These are phyloP conservation scores for Apodemus speciosus DNA, from an alignment of 2,113 vertebrate species.

Conservation along the genomic window DNA sequence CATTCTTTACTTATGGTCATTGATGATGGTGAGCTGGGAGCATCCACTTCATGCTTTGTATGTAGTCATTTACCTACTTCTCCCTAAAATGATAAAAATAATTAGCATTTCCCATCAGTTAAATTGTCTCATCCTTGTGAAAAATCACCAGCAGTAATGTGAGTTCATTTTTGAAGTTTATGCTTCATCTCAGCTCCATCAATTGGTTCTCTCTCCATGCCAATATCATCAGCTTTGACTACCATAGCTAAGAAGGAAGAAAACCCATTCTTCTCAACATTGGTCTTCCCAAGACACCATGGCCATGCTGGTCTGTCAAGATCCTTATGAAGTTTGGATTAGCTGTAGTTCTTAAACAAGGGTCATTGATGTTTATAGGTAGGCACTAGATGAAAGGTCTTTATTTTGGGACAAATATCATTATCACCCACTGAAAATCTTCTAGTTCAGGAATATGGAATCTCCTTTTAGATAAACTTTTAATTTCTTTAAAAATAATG, in stretches of 20 bases:
- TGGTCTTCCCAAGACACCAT: not conserved
- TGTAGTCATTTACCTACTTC: not conserved
- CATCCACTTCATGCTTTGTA: too few species aligned
- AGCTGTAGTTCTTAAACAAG: not conserved
- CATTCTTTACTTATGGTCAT: too few species aligned
- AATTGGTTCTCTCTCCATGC: not conserved
- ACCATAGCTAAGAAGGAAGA: not conserved
- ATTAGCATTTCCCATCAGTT: not conserved
- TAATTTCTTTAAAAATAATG: not conserved
- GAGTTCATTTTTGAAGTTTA: not conserved
- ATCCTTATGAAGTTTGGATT: not conserved
- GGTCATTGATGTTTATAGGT: not conserved
- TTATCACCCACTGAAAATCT: not conserved
- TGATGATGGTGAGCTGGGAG: rapidly evolving
- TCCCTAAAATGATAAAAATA: not conserved
- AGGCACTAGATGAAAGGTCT: not conserved
- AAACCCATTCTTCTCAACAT: not conserved
- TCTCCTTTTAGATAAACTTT: not conserved
- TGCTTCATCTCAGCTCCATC: not conserved
- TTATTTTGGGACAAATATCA: not conserved
- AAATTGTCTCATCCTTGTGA: not conserved
- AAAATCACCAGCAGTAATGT: not conserved
- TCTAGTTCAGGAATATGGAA: not conserved
- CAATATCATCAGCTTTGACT: not conserved
- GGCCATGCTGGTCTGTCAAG: not conserved